These are phyloP conservation scores for Oreochromis spilurus DNA, from an alignment of 2,113 vertebrate species.

Conservation along the genomic window DNA sequence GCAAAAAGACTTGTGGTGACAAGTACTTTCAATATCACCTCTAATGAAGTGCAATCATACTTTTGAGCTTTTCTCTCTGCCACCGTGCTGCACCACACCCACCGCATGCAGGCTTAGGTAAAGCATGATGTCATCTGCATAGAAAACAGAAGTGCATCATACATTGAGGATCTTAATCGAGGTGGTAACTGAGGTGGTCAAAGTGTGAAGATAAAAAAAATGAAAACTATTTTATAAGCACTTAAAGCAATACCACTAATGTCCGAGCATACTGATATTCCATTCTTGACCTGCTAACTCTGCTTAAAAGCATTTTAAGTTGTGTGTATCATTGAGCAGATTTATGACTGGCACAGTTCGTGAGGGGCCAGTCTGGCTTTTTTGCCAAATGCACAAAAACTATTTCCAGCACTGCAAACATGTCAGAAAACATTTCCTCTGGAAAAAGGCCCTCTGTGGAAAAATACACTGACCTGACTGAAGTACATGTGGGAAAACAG, in stretches of 20 bases:
- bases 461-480: rapidly evolving
- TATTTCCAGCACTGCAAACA: not conserved
- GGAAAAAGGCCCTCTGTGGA: rapidly evolving
- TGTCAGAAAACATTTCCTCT: not conserved
- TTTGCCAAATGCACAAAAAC: not conserved
- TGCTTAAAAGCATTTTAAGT: not conserved
- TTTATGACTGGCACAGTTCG: not conserved
- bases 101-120: rapidly evolving
- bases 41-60: rapidly evolving
- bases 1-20: rapidly evolving
- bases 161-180: not conserved
- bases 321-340: not conserved
- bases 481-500: not conserved
- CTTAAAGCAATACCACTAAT: not conserved
- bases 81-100: not conserved
- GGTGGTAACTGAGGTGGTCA: rapidly evolving
- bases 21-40: not conserved
- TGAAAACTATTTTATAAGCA: not conserved
- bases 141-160: not conserved
- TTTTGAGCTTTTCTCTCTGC: not conserved
- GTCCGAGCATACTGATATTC: not conserved
- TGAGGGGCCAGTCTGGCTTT: not conserved
- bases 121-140: not conserved
- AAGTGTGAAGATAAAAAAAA: not conserved
- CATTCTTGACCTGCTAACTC: not conserved